phyloP scores from a whole-genome alignment of 2,888 invertebrate genomes.

The Aporophyla lueneburgensis region DNA sequence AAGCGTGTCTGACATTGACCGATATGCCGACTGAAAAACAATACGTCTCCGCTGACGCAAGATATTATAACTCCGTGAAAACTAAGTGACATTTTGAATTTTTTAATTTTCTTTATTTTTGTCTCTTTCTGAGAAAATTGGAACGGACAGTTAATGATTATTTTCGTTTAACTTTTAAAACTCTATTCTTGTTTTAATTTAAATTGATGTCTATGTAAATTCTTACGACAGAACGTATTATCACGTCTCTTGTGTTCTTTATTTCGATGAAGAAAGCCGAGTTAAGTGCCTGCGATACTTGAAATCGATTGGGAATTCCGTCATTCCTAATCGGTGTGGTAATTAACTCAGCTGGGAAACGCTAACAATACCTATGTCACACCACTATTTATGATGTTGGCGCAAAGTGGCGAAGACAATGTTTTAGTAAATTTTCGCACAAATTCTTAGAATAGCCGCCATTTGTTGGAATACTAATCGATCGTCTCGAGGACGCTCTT shows the following conservation, averaged over 20 bases:
- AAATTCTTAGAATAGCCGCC: conserved; percentile 47
- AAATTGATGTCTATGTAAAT: conserved; percentile 26
- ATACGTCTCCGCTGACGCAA: conserved; percentile 71
- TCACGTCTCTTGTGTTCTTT: background rate
- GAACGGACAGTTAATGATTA: conserved; percentile 48
- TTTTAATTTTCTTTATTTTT: conserved; percentile 56
- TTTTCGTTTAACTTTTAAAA: conserved; percentile 52
- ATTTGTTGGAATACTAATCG: conserved; percentile 52
- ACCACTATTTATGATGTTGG: conserved; percentile 59
- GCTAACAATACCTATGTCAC: conserved; percentile 50
- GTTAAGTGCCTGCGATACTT: conserved; percentile 24
- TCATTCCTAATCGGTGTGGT: conserved; percentile 47
- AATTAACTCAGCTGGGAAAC: conserved; percentile 47
- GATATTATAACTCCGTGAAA: conserved; percentile 62
- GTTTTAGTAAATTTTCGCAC: conserved; percentile 47
- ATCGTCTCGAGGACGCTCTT: conserved; percentile 44
- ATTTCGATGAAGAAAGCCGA: background rate
- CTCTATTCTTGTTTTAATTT: conserved; percentile 42
- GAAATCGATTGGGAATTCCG: conserved; percentile 48
- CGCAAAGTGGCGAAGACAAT: conserved; percentile 50
- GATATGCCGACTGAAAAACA: conserved; percentile 85
- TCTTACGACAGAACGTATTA: conserved; percentile 4
- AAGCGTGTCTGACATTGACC: conserved; percentile 86
- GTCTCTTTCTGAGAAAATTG: conserved; percentile 50
- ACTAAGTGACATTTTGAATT: conserved; percentile 62